Evolutionary conservation across 2,888 invertebrate species (phyloP).

Genomic region (Athripsodes cinereus): DNA sequence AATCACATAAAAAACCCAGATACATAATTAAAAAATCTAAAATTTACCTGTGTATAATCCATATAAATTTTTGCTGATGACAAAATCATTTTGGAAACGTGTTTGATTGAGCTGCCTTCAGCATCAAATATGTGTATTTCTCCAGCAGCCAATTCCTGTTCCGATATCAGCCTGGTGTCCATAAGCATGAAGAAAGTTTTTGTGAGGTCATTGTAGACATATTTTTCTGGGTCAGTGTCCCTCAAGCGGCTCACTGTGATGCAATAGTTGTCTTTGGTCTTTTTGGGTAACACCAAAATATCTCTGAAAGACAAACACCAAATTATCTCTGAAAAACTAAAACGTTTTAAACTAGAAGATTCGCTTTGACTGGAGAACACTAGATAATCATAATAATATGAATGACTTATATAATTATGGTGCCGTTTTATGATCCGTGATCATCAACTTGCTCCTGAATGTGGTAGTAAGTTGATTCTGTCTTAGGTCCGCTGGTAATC

Average conservation of each 20-base stretch:
- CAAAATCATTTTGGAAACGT: slow-evolving; percentile 57
- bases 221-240: slow-evolving; percentile 58
- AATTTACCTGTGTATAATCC: slow-evolving; percentile 59
- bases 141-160: slow-evolving; percentile 55
- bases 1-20: too few species aligned
- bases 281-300: slow-evolving; percentile 59
- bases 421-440: too few species aligned
- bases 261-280: slow-evolving; percentile 61
- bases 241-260: slow-evolving; percentile 59
- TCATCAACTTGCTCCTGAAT: too few species aligned
- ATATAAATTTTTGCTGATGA: slow-evolving; percentile 62
- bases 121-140: slow-evolving; percentile 70
- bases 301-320: too few species aligned
- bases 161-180: slow-evolving; percentile 60
- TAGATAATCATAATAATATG: too few species aligned
- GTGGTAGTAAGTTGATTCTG: too few species aligned
- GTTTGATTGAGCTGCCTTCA: slow-evolving; percentile 56
- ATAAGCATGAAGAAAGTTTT: slow-evolving; percentile 70
- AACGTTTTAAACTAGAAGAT: too few species aligned
- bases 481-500: too few species aligned
- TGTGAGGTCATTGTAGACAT: slow-evolving; percentile 58
- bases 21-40: too few species aligned
- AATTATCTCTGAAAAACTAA: too few species aligned
- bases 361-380: too few species aligned
- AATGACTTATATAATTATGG: too few species aligned